Evolutionary conservation across 2,797 vertebrate genomes (phyloP).

Genomic region (Pseudopleuronectes americanus): DNA sequence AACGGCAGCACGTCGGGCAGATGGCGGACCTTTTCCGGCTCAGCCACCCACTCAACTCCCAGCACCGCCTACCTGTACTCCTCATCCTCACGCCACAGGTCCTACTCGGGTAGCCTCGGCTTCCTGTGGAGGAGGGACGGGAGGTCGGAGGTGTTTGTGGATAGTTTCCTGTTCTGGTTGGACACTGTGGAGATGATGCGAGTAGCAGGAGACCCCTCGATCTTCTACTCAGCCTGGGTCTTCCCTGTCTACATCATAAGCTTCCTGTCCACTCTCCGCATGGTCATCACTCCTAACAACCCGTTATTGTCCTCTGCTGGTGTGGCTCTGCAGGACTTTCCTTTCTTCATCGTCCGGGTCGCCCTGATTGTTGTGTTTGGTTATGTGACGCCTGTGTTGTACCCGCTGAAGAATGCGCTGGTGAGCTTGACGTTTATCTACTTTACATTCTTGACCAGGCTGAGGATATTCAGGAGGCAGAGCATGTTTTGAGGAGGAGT

Average conservation of each 20-base stretch:
- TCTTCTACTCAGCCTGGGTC: slow-evolving; percentile 85
- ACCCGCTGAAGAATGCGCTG: slow-evolving; percentile 84
- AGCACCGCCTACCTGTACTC: slow-evolving; percentile 69
- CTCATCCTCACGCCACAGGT: slow-evolving; percentile 35
- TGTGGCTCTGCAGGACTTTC: slow-evolving; percentile 84
- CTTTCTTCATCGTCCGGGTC: slow-evolving; percentile 84
- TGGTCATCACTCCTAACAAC: slow-evolving; percentile 76
- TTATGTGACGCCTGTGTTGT: slow-evolving; percentile 82
- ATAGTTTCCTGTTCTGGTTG: slow-evolving; percentile 85
- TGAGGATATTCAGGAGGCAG: slow-evolving; percentile 74
- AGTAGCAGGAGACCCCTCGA: slow-evolving; percentile 58
- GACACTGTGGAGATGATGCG: slow-evolving; percentile 88
- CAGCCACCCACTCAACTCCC: background rate
- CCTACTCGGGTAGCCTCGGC: slow-evolving; percentile 56
- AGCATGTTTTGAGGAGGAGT: slow-evolving; percentile 79
- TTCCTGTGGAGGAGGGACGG: slow-evolving; percentile 74
- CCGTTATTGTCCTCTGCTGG: slow-evolving; percentile 73
- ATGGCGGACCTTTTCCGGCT: slow-evolving; percentile 30
- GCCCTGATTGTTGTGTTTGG: slow-evolving; percentile 79
- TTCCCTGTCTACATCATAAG: slow-evolving; percentile 84
- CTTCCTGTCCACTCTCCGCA: slow-evolving; percentile 82
- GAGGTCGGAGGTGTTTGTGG: slow-evolving; percentile 77
- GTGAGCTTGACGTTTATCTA: slow-evolving; percentile 83
- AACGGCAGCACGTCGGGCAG: slow-evolving; percentile 53
- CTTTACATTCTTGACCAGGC: slow-evolving; percentile 82